These are phyloP conservation scores for Neoitamus cyanurus DNA, from an alignment of 2,888 invertebrate species.

Conservation along the genomic window DNA sequence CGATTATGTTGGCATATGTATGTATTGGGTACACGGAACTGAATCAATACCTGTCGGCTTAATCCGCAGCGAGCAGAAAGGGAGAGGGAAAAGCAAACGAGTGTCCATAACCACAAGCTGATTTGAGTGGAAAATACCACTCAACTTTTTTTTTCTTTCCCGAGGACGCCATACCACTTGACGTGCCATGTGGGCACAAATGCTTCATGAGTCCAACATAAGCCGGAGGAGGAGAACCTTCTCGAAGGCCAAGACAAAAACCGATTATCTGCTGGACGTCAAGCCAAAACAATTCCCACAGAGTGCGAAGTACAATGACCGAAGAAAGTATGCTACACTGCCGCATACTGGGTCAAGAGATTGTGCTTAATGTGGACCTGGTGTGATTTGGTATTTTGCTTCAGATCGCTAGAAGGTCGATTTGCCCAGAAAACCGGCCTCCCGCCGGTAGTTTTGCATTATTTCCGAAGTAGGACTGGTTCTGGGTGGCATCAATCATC, in stretches of 20 bases:
- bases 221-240: neutral
- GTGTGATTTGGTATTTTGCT: neutral
- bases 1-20: neutral
- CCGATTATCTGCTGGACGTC: neutral
- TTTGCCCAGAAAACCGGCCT: neutral
- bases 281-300: neutral
- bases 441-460: no score
- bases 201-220: neutral
- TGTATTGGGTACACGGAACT: neutral
- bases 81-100: neutral
- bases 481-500: no score
- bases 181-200: neutral
- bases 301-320: conserved; percentile 17
- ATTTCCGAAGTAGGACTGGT: no score
- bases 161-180: neutral
- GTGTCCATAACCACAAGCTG: neutral
- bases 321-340: neutral
- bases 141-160: conserved; percentile 4
- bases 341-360: neutral
- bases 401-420: neutral
- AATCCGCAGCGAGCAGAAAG: neutral
- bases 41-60: neutral
- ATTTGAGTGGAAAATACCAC: conserved; percentile 37
- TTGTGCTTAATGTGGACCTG: neutral
- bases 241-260: neutral